Percentiles rank a stretch among this genome's conserved stretches.
Conservation (phyloP, 2,113 vertebrate genomes). For the Hydropotes inermis region DNA sequence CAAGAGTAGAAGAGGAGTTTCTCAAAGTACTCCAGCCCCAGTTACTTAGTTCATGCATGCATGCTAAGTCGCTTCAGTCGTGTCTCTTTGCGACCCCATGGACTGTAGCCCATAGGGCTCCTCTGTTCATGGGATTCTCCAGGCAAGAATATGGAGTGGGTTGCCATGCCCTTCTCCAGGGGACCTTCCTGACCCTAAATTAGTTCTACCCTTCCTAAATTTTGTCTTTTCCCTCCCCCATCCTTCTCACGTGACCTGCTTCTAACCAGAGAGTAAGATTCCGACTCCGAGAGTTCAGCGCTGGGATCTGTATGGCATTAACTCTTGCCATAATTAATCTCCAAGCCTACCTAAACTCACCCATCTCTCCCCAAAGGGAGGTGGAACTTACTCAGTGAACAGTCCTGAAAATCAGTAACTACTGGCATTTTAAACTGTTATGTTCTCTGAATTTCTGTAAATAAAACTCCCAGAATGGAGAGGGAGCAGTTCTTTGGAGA, state of each 20-base stretch:
- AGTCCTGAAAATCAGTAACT: conserved; percentile 28
- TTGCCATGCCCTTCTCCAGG: neutral
- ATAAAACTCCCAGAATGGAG: neutral
- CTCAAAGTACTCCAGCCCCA: neutral
- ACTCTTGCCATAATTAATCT: neutral
- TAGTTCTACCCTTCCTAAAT: neutral
- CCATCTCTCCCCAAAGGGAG: neutral
- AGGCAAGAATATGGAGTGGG: neutral
- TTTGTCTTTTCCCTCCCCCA: neutral
- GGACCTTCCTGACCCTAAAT: neutral
- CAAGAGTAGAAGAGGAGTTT: neutral
- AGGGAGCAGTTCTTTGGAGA: neutral
- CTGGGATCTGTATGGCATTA: neutral
- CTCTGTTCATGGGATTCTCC: neutral
- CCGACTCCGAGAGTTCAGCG: neutral
- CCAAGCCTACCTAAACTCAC: neutral
- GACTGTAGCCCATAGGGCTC: neutral
- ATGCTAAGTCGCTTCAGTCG: neutral
- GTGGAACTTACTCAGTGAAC: neutral
- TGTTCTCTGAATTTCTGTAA: neutral
- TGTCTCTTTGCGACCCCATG: neutral
- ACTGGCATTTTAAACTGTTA: conserved; percentile 2
- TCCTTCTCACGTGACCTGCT: neutral
- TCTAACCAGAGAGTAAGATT: neutral
- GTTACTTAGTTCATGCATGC: neutral